phyloP scores from a whole-genome alignment of 1,140 invertebrate species.

The Camponotus vicinus region DNA sequence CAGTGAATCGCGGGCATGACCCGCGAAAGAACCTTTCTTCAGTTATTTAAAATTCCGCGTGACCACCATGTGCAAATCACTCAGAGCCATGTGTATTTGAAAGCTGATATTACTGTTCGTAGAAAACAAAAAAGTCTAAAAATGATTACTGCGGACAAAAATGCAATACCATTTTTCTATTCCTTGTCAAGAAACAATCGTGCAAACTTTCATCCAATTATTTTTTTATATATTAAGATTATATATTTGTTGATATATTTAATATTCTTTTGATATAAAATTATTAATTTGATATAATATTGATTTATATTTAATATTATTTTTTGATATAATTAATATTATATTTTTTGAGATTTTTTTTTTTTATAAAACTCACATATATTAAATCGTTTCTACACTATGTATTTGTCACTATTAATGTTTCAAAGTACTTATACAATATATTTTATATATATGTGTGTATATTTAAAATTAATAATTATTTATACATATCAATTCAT shows the following conservation, averaged over 20 bases:
- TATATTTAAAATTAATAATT: too few relatives aligned
- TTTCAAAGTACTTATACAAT: too few relatives aligned
- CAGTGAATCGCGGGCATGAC: constrained; percentile 51
- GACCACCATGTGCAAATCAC: constrained; percentile 72
- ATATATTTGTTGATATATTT: too few relatives aligned
- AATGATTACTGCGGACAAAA: neutral
- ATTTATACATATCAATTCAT: too few relatives aligned
- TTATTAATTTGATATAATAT: too few relatives aligned
- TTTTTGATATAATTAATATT: too few relatives aligned
- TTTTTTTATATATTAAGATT: neutral
- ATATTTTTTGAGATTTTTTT: too few relatives aligned
- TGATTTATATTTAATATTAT: too few relatives aligned
- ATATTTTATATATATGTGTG: too few relatives aligned
- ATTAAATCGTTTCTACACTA: too few relatives aligned
- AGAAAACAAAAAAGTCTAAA: constrained; percentile 9
- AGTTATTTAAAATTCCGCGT: constrained; percentile 76
- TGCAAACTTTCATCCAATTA: neutral
- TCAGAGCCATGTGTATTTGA: constrained; percentile 43
- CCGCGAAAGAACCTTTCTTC: constrained; percentile 63
- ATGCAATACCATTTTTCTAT: constrained; percentile 15
- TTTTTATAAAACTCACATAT: neutral
- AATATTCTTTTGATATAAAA: neutral
- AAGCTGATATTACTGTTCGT: constrained; percentile 51
- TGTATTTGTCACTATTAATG: too few relatives aligned
- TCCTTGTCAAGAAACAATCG: neutral